A percentile compares a stretch with the other conserved stretches of the same genome.
phyloP scores from a whole-genome alignment of 1,140 invertebrate genomes.

The Camponotus pennsylvanicus region DNA sequence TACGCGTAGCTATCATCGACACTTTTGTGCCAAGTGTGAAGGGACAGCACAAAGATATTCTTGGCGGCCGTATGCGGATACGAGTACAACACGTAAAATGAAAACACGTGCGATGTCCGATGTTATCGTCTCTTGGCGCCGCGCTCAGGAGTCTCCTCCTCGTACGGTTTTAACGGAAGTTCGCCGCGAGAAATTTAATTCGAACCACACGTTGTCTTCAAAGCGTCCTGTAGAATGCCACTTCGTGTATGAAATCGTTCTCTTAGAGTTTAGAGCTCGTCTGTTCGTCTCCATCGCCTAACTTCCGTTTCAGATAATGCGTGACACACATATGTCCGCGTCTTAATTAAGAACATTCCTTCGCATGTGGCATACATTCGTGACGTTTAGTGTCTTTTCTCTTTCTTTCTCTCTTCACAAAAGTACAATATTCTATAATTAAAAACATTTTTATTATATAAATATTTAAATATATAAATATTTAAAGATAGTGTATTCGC shows the following conservation, averaged over 20 bases:
- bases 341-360: slow-evolving; percentile 66
- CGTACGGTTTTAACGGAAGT: slow-evolving; percentile 79
- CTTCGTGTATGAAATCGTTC: slow-evolving; percentile 58
- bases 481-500: slow-evolving; percentile 23
- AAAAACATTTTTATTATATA: background rate
- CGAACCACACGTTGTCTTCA: slow-evolving; percentile 74
- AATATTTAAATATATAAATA: slow-evolving; percentile 1
- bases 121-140: slow-evolving; percentile 78
- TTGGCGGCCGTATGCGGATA: slow-evolving; percentile 53
- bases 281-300: slow-evolving; percentile 27
- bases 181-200: slow-evolving; percentile 79
- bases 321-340: slow-evolving; percentile 37
- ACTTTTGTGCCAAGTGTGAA: background rate
- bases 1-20: background rate
- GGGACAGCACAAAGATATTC: slow-evolving; percentile 68
- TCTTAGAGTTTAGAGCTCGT: slow-evolving; percentile 35
- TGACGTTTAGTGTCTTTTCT: background rate
- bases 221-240: slow-evolving; percentile 57
- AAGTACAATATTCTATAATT: slow-evolving; percentile 3
- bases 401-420: background rate
- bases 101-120: slow-evolving; percentile 82
- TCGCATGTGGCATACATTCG: background rate
- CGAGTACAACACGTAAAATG: slow-evolving; percentile 78
- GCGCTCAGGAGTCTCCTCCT: slow-evolving; percentile 70
- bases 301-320: slow-evolving; percentile 48